Evolutionary conservation across 2,797 vertebrate genomes (phyloP), one percentile per base, ranked within the genome.

Genomic region (Simalia tracyae): DNA sequence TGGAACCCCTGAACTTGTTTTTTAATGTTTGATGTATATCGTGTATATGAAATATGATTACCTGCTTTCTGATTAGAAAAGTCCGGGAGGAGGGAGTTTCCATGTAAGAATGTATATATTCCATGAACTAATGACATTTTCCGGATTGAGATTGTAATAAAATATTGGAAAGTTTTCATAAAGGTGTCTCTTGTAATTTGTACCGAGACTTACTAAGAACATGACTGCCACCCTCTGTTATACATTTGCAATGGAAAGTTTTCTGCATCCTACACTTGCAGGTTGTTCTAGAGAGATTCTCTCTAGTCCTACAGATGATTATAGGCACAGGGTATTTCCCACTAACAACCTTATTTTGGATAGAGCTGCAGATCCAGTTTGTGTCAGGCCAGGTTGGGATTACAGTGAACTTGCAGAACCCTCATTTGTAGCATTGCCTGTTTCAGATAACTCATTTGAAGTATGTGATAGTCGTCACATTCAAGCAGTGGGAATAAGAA

Each of bases 141-240:
- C 61, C 54, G 60, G 89, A 94, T 92, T 92, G 26, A 76, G 2
- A 95, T 94, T 95, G 91, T 94, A 97, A 97, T 97, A 97, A 97
- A 96, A 81, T 91, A 95, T 91, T 91, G 93, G 93, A 94, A 93
- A 96, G 93, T 92, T 95, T 94, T 92, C 93, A 87, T 88, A 9
- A 92, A 94, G 92, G 3, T 19, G 63, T 68, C 26, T 91, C 57
- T 84, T 54, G 19, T 90, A 1, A 86, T 90, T 92, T 90, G 17
- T 59, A 8, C n/a, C 17, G 14, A 88, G 36, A 8, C 11, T 6
- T 64, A 50, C 15, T 17, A 24, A 19, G 84, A n/a, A 12, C 59
- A 42, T 1, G 31, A 2, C 31, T 89, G 84, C 57, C 66, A 54
- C 57, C 63, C 4, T 60, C 42, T 89, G 81, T 56, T 68, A 17